Base-by-base conservation (phyloP, 2,113 vertebrate genomes). In the Melospiza melodia region DNA sequence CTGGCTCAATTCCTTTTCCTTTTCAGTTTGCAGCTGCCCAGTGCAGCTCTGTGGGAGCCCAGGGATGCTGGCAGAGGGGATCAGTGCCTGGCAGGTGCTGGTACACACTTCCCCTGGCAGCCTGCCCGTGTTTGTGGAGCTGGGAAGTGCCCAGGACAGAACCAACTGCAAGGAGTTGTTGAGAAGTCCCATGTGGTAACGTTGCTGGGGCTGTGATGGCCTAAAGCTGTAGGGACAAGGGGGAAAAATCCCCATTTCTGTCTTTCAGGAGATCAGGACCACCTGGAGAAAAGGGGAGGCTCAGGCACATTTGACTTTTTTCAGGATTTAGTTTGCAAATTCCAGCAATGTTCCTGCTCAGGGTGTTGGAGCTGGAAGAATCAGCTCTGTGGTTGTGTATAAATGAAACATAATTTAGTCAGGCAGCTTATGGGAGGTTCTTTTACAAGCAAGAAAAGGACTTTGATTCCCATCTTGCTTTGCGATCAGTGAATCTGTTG, bases 241-340 rank as follows among this genome's bases (percentile, higher is more conserved):
- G 14, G 4, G 2, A 16, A 46, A n/a, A n/a, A 4, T 3, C 1
- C 33, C 12, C 8, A 2, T 25, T 68, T 61, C 2, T 35, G 0
- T 58, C 13, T 71, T 49, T 27, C 17, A 57, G 55, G 41, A 79
- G 43, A 22, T 62, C 0, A 2, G 2, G 10, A 46, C 44, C 44
- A 46, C 8, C 0, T 44, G 54, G 46, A 61, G 37, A n/a, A 74
- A 27, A 31, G 1, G 2, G 0, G 7, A n/a, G 3, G 9, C 8
- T 77, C 1, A 3, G n/a, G 31, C 2, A 25, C 18, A 1, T 62
- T 52, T 59, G 23, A 7, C 17, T 65, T 69, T 68, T 57, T n/a
- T 39, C 6, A 23, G 58, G 33, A 39, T 80, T 81, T 28, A 19
- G 9, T 73, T 90, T 78, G 39, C 14, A 59, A 5, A 9, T 71